Base-by-base conservation (phyloP, 2,888 invertebrate genomes). In the Amphipyra berbera region DNA sequence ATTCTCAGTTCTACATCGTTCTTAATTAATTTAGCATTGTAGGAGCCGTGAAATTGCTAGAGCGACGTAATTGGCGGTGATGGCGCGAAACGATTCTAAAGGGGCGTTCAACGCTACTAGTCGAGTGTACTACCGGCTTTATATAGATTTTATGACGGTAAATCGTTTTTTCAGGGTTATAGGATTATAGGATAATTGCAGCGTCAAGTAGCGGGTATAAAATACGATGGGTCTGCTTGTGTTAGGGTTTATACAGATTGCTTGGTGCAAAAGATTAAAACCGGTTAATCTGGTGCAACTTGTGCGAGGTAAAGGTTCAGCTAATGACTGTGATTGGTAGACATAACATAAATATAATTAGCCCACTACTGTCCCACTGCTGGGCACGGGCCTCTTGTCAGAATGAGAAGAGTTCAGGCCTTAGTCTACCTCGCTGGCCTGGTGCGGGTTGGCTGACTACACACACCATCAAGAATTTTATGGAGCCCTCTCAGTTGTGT, bases 1-100 rank as follows among this genome's bases (percentile, higher is more conserved):
- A 49, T 56, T 35, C 15, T 30, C n/a, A 9, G 66, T 54, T 72
- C 54, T 14, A 40, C 54, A 45, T 30, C 48, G 46, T 50, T 60
- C 46, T 63, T 72, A 72, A 76, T 79, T 79, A 72, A 79, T 76
- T 76, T 73, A 61, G 52, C 72, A 66, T 76, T 55, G 42, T 15
- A 72, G 47, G 65, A 70, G 65, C 64, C 54, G 62, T 59, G 58
- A 72, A 78, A 69, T 61, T 78, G 69, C 67, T 65, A 59, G 53
- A 63, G 59, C 77, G 59, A 54, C 68, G 74, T 84, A 86, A 86
- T 85, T 80, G 83, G 68, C 68, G 61, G 70, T 73, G 75, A 79
- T 78, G 68, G 69, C 68, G 66, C 44, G 21, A 72, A 72, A 58
- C 72, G 59, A 57, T 70, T 63, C 62, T 61, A 63, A 42, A 78